Evolutionary conservation across 2,113 vertebrate species (phyloP).

Genomic region (Mormyrus iriodes): DNA sequence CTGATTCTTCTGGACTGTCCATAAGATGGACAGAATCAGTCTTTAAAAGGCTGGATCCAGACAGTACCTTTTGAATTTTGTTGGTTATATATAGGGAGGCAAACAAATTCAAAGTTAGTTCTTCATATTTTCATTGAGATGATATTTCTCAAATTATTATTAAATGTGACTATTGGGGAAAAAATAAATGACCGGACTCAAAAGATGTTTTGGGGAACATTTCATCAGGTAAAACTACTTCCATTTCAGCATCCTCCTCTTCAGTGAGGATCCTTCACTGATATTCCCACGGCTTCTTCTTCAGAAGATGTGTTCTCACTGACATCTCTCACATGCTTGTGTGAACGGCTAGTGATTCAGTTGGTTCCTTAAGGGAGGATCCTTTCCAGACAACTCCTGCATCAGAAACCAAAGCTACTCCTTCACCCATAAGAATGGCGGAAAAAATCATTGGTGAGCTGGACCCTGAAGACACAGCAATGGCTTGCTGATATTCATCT

Average conservation of each 20-base stretch:
- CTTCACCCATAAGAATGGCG: not conserved
- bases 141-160: too few species aligned
- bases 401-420: not conserved
- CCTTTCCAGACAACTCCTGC: not conserved
- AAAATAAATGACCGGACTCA: not conserved
- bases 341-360: not conserved
- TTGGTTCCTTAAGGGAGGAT: not conserved
- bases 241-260: not conserved
- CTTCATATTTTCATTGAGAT: not conserved
- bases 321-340: not conserved
- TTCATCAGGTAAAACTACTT: not conserved
- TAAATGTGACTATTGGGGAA: not conserved
- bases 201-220: not conserved
- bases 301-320: not conserved
- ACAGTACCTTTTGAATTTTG: not conserved
- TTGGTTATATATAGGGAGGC: not conserved
- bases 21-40: not conserved
- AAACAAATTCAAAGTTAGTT: not conserved
- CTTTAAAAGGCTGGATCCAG: not conserved
- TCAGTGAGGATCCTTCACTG: not conserved
- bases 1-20: too few species aligned
- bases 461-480: not conserved
- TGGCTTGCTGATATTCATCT: not conserved
- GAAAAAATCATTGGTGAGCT: not conserved
- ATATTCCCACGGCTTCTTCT: not conserved